Evolutionary conservation across 2,888 invertebrate species (phyloP), one percentile per base, ranked within the genome.

Genomic region (Rhagonycha fulva): DNA sequence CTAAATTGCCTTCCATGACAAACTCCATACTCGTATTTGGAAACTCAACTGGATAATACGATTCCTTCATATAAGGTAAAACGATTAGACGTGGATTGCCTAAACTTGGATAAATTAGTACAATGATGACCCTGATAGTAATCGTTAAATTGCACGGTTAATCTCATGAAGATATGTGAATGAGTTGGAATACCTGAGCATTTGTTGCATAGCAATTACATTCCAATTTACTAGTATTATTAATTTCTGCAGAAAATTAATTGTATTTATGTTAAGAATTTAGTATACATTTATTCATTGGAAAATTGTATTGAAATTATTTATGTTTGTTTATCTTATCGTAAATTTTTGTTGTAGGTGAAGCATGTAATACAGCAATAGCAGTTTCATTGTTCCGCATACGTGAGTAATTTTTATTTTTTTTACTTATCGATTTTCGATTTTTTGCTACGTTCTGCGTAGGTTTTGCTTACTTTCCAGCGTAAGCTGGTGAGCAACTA

Each of bases 131-230:
- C 63, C 12, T 66, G 24, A 24, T 66, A 12, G 9, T 66, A 66
- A 26, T 63, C 23, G 63, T 23, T 24, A 63, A 63, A 63, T 66
- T 24, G 26, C 24, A 7, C 63, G 63, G 10, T 66, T 66, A 66
- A 66, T 66, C 24, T 24, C 63, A n/a, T 24, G 63, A 66, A 66
- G 47, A 47, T 26, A 66, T 66, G 63, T 66, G 63, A 26, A 66
- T 66, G 26, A 66, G n/a, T 7, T 24, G 19, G 12, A 66, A 66
- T 66, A 66, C 63, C 23, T 66, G 2, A 26, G 24, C 63, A 66
- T 66, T 47, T 47, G 47, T 47, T 66, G 63, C 63, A 66, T 66
- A 66, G 63, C n/a, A 66, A 66, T 66, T 66, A 24, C 63, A 66
- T 66, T 66, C 63, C 63, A 24, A n/a, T 24, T 66, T 66, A 12